Conservation (phyloP, 2,113 vertebrate species). For the Globicephala melas region DNA sequence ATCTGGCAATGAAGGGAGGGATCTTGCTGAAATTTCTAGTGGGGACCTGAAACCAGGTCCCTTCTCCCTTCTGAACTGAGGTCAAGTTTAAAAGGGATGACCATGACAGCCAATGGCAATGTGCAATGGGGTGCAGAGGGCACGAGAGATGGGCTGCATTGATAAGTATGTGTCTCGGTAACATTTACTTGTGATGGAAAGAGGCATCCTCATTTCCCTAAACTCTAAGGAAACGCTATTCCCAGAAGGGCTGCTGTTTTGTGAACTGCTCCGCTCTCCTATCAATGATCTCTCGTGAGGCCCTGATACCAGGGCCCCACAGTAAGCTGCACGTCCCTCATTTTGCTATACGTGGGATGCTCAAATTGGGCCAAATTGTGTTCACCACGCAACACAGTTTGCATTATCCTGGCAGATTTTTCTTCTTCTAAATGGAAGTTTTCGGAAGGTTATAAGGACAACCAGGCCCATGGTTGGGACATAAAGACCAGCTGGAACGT, state of each 20-base stretch:
- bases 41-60: not conserved
- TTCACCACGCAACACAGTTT: not conserved
- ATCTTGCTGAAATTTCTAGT: not conserved
- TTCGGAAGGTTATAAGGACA: conserved; percentile 33
- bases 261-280: not conserved
- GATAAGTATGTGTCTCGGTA: not conserved
- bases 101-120: not conserved
- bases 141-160: not conserved
- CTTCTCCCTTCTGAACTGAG: not conserved
- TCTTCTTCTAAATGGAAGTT: conserved; percentile 22
- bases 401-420: conserved; percentile 38
- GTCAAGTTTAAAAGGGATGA: not conserved
- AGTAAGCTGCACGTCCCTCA: not conserved
- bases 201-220: not conserved
- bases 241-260: not conserved
- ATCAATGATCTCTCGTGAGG: not conserved
- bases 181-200: conserved; percentile 10
- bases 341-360: not conserved
- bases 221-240: not conserved
- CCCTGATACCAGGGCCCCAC: not conserved
- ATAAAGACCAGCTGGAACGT: not conserved
- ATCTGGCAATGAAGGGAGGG: not conserved
- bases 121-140: not conserved
- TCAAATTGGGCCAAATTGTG: conserved; percentile 11
- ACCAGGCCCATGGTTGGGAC: not conserved